Conservation (phyloP, 2,888 invertebrate species). For the Pemphredon lugubris region DNA sequence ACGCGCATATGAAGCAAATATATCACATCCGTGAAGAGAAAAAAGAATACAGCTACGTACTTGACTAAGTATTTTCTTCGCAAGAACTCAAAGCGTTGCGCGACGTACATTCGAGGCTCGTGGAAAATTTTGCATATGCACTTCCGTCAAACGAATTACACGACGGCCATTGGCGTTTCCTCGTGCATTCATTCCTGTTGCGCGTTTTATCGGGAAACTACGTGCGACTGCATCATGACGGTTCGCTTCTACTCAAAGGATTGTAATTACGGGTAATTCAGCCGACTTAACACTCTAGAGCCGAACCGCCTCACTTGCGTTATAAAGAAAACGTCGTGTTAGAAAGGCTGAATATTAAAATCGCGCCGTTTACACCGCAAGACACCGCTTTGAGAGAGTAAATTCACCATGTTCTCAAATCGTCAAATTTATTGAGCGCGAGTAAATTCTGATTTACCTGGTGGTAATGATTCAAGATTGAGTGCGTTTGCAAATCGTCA, state of each 20-base stretch:
- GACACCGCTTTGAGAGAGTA: neutral
- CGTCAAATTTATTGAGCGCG: neutral
- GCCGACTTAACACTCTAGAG: constrained; percentile 8
- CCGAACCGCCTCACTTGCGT: neutral
- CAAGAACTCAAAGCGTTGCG: too few species aligned
- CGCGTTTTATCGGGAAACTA: neutral
- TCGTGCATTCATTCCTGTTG: neutral
- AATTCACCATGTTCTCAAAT: neutral
- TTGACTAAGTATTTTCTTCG: too few species aligned
- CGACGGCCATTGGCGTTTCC: neutral
- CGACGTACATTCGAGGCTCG: too few species aligned
- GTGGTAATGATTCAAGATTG: too few species aligned
- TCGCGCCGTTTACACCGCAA: neutral
- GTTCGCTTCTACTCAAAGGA: constrained; percentile 5
- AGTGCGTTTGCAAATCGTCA: too few species aligned
- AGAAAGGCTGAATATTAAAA: constrained; percentile 1
- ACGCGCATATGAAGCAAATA: too few species aligned
- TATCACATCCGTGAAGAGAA: too few species aligned
- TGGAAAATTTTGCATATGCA: too few species aligned
- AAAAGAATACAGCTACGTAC: too few species aligned
- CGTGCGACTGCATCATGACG: neutral
- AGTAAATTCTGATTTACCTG: too few species aligned
- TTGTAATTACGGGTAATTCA: constrained; percentile 10
- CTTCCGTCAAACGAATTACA: neutral
- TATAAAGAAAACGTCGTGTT: constrained; percentile 1